Base-by-base conservation (phyloP, 1,140 invertebrate species). In the Brevipalpus yothersi region DNA sequence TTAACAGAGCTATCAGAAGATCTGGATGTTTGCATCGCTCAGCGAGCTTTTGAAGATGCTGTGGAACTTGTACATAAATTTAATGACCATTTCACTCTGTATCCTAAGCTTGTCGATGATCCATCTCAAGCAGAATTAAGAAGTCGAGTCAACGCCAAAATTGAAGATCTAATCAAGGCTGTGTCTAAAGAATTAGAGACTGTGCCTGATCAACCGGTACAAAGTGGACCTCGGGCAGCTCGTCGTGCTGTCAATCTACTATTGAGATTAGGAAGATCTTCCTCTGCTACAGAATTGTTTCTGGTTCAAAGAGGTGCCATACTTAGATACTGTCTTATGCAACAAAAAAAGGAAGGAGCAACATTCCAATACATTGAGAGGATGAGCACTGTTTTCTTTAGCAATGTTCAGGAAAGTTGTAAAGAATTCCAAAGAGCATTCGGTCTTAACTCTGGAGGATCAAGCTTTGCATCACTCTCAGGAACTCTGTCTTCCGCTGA, bases 11-110 rank as follows among this genome's bases (percentile, higher is more conserved):
- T 91, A 0, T 81, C 86, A 19, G 92, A 96, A 70, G 91, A 97
- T 71, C 74, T 98, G 23, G 92, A 98, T 74, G 91, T 95, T 17
- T 81, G 82, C 62, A 89, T 97, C 64, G 93, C 92, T n/a, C 89
- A 96, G 71, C 78, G 93, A 65, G 87, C 95, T 69, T 95, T 96
- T 71, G 89, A 95, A 71, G 85, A 91, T 68, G 90, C 93, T 17
- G 85, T 92, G 61, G 78, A 80, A 61, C 73, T 68, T 10, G 80
- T 96, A 57, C 79, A 86, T 63, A 83, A 80, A 72, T 80, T 68
- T 2, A 69, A 68, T 58, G 63, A 67, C 11, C 68, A 69, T 62
- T 64, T 69, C 54, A 58, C 58, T 10, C 31, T 63, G 7, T 64
- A 65, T 59, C 64, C 66, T 10, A 64, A 66, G 60, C 63, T 60